phyloP scores from a whole-genome alignment of 2,888 invertebrate species.

The Meteorus colon region DNA sequence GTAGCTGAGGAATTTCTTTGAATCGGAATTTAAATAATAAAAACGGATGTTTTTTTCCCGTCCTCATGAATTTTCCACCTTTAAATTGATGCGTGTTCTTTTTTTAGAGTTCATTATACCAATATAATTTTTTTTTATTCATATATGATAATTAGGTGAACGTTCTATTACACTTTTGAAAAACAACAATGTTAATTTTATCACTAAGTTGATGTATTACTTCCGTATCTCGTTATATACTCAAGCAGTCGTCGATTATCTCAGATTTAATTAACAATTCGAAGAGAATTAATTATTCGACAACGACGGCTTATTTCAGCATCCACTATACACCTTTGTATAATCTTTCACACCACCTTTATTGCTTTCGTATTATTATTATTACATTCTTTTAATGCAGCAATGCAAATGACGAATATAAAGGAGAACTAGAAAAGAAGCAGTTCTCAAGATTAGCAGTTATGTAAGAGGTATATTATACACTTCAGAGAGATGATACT shows the following conservation, averaged over 20 bases:
- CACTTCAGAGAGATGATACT: not conserved
- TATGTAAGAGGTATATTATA: not conserved
- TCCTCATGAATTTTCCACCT: too few species aligned
- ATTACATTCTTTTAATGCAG: not conserved
- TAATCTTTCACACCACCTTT: not conserved
- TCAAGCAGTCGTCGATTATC: constrained; percentile 32
- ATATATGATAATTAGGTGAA: not conserved
- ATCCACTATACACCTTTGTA: not conserved
- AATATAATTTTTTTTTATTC: not conserved
- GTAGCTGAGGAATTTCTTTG: not conserved
- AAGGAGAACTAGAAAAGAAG: not conserved
- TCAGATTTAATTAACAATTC: constrained; percentile 48
- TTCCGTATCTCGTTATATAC: constrained; percentile 20
- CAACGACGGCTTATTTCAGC: constrained; percentile 1
- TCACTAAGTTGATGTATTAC: constrained; percentile 21
- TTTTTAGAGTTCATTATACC: not conserved
- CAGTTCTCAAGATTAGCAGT: not conserved
- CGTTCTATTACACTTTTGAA: not conserved
- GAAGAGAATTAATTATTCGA: constrained; percentile 42
- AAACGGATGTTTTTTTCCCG: not conserved
- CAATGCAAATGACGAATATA: not conserved
- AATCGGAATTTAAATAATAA: not conserved
- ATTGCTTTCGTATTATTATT: not conserved
- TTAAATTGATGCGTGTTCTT: not conserved
- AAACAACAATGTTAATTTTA: constrained; percentile 27